Evolutionary conservation across 2,797 vertebrate species (phyloP), one percentile per base, ranked within the genome.

Genomic region (Sebastolobus alascanus): DNA sequence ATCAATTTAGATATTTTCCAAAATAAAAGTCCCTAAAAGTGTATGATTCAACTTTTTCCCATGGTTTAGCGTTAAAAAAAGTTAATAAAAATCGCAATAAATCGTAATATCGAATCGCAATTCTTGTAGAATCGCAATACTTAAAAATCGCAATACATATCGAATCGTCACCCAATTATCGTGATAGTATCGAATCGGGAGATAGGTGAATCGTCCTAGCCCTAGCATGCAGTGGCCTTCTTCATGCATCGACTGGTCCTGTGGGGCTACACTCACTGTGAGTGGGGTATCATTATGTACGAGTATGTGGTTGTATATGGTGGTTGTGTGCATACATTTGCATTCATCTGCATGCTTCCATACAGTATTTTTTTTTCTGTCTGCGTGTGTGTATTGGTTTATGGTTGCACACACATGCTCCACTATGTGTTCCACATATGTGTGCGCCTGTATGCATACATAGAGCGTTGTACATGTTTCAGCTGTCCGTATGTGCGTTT

Each of bases 371-470:
- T 22, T 63, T 66, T 67, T 54, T 16, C 20, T 68, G 9, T 55
- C 12, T 76, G 7, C 11, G 2, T 59, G 33, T 65, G 50, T 61
- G 6, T 68, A 13, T 50, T 70, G 58, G 59, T 77, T 75, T 50
- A n/a, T 68, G 13, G 4, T 46, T 77, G 18, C 6, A 33, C 72
- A 70, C 37, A 63, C 63, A 40, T 37, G 68, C 14, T 68, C 22
- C 16, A 64, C 5, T 60, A 8, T 75, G 73, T 71, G 43, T 58
- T 70, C 29, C 61, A 75, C 59, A 9, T 40, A 71, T 69, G 20
- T 18, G 2, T 84, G 76, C 4, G 3, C 18, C 60, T 77, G 65
- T 84, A 84, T 80, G 86, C 16, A 55, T 79, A 27, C 69, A 77
- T 56, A 55, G 43, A 1, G 43, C 0, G 16, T 16, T 46, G 43